These are phyloP conservation scores for Elgonia sp. DNA, from an alignment of 2,888 invertebrate genomes.

Conservation along the genomic window DNA sequence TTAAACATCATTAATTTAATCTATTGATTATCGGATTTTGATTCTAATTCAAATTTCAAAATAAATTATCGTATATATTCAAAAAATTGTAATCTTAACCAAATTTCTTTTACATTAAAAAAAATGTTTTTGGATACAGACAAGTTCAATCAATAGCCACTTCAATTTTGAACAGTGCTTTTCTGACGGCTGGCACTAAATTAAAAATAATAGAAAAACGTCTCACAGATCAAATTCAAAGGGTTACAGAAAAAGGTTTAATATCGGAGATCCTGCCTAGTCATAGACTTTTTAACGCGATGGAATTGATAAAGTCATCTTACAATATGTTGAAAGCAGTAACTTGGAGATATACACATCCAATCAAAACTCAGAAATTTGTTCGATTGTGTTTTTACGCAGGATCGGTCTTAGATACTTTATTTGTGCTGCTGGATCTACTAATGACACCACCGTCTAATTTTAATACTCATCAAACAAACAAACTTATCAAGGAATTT, in stretches of 20 bases:
- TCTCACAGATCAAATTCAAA: conserved; percentile 72
- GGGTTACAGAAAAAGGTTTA: conserved; percentile 53
- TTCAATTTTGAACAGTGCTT: conserved; percentile 83
- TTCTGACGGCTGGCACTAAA: conserved; percentile 80
- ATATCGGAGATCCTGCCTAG: conserved; percentile 75
- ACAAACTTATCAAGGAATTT: conserved; percentile 69
- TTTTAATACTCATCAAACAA: neutral
- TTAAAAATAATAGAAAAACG: conserved; percentile 78
- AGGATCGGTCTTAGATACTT: conserved; percentile 83
- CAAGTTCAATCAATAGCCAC: conserved; percentile 82
- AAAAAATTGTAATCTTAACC: too few relatives aligned
- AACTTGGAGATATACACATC: conserved; percentile 86
- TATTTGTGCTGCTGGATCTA: conserved; percentile 60
- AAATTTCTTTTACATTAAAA: neutral
- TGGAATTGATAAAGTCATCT: conserved; percentile 82
- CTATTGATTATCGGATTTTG: too few relatives aligned
- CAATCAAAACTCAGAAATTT: conserved; percentile 79
- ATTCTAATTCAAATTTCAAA: too few relatives aligned
- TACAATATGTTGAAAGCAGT: conserved; percentile 85
- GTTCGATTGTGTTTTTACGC: conserved; percentile 84
- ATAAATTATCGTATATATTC: too few relatives aligned
- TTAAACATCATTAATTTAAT: too few relatives aligned
- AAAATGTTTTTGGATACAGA: conserved; percentile 59
- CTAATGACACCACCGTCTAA: neutral
- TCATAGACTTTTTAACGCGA: conserved; percentile 79